phyloP scores from a whole-genome alignment of 2,888 invertebrate species.

The Lasioglossum morio region DNA sequence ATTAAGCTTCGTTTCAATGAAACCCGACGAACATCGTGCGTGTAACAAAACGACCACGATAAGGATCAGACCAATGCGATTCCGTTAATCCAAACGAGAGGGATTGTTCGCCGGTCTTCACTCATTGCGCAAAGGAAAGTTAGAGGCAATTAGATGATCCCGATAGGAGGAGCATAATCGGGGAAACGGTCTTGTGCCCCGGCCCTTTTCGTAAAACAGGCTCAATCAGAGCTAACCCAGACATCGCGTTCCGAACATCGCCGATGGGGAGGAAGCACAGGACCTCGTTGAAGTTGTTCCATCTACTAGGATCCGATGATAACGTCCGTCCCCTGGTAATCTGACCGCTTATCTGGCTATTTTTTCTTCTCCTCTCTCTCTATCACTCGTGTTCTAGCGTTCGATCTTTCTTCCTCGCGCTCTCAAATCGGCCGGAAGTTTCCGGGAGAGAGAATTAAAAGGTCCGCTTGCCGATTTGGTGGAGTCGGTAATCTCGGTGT shows the following conservation, averaged over 20 bases:
- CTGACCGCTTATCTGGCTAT: slow-evolving; percentile 66
- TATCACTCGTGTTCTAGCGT: not conserved
- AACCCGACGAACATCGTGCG: not conserved
- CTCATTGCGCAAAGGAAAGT: slow-evolving; percentile 45
- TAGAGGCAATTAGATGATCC: slow-evolving; percentile 55
- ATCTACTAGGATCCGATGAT: slow-evolving; percentile 59
- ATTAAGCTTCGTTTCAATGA: not conserved
- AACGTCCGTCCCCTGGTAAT: slow-evolving; percentile 58
- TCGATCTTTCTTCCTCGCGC: slow-evolving; percentile 18
- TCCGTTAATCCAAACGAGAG: slow-evolving; percentile 43
- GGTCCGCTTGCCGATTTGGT: slow-evolving; percentile 35
- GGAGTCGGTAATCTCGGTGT: slow-evolving; percentile 46
- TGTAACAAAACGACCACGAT: slow-evolving; percentile 19
- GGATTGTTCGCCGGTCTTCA: slow-evolving; percentile 20
- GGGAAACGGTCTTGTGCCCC: slow-evolving; percentile 74
- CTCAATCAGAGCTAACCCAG: slow-evolving; percentile 74
- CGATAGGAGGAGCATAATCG: slow-evolving; percentile 78
- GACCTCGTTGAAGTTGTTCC: slow-evolving; percentile 57
- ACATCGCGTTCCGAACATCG: slow-evolving; percentile 61
- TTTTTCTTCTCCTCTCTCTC: slow-evolving; percentile 51
- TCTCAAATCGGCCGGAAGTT: slow-evolving; percentile 63
- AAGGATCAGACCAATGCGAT: slow-evolving; percentile 19
- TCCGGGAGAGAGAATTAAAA: slow-evolving; percentile 55
- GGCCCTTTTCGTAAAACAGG: slow-evolving; percentile 75
- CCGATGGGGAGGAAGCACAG: slow-evolving; percentile 9